phyloP scores from a whole-genome alignment of 1,140 invertebrate species.

The Papilio glaucus region DNA sequence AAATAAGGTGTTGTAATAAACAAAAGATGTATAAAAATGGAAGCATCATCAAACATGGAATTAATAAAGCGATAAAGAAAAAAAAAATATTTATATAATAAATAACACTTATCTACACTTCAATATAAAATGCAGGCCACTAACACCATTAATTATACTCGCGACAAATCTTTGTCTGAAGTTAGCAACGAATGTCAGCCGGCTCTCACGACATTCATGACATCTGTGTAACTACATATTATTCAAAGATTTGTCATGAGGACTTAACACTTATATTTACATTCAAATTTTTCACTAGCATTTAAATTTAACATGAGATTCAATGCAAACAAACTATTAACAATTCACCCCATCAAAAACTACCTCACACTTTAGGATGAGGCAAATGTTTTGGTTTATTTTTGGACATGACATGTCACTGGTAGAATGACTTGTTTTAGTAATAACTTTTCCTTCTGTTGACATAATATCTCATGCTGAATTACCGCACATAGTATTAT shows the following conservation, averaged over 20 bases:
- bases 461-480: constrained; percentile 1
- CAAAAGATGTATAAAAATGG: too few relatives aligned
- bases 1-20: background rate
- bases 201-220: too few relatives aligned
- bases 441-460: background rate
- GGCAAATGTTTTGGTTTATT: too few relatives aligned
- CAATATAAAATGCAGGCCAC: background rate
- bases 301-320: background rate
- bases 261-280: background rate
- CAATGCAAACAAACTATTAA: constrained; percentile 8
- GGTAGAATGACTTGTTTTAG: background rate
- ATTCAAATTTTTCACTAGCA: background rate
- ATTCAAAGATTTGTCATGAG: background rate
- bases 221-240: background rate
- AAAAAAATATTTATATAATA: background rate
- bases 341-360: too few relatives aligned
- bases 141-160: too few relatives aligned
- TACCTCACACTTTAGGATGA: too few relatives aligned
- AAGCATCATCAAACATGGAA: background rate
- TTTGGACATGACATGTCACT: background rate
- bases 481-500: background rate
- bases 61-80: constrained; percentile 10
- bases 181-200: too few relatives aligned
- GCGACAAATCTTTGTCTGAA: too few relatives aligned
- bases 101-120: background rate